Base-by-base conservation (phyloP, 2,113 vertebrate genomes). In the Paradisaea rubra region DNA sequence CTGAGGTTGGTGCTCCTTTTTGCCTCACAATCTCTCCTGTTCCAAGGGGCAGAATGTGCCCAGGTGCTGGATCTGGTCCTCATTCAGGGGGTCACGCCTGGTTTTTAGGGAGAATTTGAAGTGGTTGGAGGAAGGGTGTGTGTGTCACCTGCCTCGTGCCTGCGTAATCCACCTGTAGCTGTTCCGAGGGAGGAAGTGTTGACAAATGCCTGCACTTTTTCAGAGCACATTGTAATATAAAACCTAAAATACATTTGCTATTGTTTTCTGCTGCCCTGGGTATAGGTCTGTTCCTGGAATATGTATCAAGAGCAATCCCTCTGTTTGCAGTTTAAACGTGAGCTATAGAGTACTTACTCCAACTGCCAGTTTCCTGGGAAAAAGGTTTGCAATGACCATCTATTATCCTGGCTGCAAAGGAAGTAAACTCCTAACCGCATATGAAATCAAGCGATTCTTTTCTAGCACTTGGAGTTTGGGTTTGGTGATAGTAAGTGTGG, bases 401-500 rank as follows among this genome's bases (percentile, higher is more conserved):
- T 56, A 80, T 97, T 93, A 88, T 84, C 89, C 49, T 3, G 4
- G 69, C 81, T 93, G 64, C 63, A 94, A 74, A 47, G 85, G 91
- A 85, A 78, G 76, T 39, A 79, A 94, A 94, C 23, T 91, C 79
- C 76, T 81, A 81, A 63, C 69, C 19, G 56, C 70, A 45, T 60
- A 74, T 68, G 72, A 84, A 94, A 95, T 89, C 50, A 85, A 86
- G 82, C 2, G 13, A 78, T 91, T 92, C 44, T 78, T 92, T 94
- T 70, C 70, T 76, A 93, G 86, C 72, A 84, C 60, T 42, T 83
- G 91, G 80, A 88, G 65, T 93, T 90, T 84, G 76, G 66, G 70
- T 90, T 91, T 84, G 79, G 92, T 95, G 95, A 79, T 94, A 87
- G n/a, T 77, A 95, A 95, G 54, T 54, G 90, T 95, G 95, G 83